phyloP scores from a whole-genome alignment of 2,888 invertebrate species.

The Nemoura dubitans region DNA sequence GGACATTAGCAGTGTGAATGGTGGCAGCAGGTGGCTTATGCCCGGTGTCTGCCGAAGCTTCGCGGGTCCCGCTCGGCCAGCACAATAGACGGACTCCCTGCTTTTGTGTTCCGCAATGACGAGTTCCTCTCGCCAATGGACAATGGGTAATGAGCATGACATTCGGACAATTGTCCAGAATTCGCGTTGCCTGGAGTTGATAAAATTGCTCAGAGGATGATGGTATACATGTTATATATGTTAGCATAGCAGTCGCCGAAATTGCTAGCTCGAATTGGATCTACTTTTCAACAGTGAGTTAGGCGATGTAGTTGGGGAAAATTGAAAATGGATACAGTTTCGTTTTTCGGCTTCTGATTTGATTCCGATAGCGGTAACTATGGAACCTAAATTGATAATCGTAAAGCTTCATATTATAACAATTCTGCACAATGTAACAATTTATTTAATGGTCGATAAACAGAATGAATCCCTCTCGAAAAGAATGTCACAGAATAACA shows the following conservation, averaged over 20 bases:
- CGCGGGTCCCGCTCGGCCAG: background rate
- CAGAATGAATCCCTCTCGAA: background rate
- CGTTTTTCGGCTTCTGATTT: no score
- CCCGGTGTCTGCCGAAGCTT: no score
- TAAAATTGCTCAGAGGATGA: background rate
- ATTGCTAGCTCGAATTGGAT: no score
- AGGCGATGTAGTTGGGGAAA: no score
- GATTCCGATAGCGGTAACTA: no score
- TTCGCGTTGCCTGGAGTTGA: conserved; percentile 15
- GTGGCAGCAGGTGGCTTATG: background rate
- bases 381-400: background rate
- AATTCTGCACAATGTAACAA: background rate
- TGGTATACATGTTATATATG: no score
- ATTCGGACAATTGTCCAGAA: conserved; percentile 35
- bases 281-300: no score
- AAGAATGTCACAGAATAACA: background rate
- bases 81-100: conserved; percentile 21
- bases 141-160: conserved; percentile 27
- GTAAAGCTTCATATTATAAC: background rate
- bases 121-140: background rate
- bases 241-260: no score
- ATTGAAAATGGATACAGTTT: no score
- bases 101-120: conserved; percentile 13
- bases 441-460: background rate
- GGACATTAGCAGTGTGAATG: conserved; percentile 16